Base-by-base conservation (phyloP, 1,140 invertebrate genomes). In the Whitmania pigra region DNA sequence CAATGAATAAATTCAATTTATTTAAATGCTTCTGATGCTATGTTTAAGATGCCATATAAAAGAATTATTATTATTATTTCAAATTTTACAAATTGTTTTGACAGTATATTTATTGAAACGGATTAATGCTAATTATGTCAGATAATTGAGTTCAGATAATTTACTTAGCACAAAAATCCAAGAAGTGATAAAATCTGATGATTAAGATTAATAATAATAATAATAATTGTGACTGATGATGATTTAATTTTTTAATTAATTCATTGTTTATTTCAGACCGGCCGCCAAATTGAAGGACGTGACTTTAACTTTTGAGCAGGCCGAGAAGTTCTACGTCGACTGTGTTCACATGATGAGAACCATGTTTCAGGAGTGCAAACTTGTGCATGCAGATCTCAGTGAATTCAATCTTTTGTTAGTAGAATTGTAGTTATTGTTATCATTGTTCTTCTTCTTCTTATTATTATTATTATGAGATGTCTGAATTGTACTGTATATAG, bases 371-470 rank as follows among this genome's bases (percentile, higher is more conserved):
- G 88, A 90, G 76, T 95, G 93, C 78, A 88, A 88, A 80, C 85
- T 99, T 20, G 93, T 99, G 18, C 96, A 99, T 84, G 95, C 94
- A 13, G 95, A 97, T 87, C 86, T 98, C 22, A 96, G 93, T 57
- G 95, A 98, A 84, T 99, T 93, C 78, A 99, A 99, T 84, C 85
- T 97, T 63, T 78, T 97, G 67, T 91, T 79, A 82, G 81, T 83
- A 43, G 27, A 49, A 69, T 67, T 73, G 25, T 60, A 70, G 71
- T 5, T 67, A 7, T 70, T 31, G 17, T 54, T 18, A 63, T 53
- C 13, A n/a, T 22, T 36, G 6, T 29, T 57, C 17, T 22, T 70
- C 3, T 66, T 29, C 1, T 49, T 54, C 3, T 63, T 7, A 25
- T 40, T 75, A 53, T 74, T 36, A 66, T 72, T 13, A 29, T 60